Conservation (phyloP, 2,888 invertebrate species). For the Blastobasis lacticolella region DNA sequence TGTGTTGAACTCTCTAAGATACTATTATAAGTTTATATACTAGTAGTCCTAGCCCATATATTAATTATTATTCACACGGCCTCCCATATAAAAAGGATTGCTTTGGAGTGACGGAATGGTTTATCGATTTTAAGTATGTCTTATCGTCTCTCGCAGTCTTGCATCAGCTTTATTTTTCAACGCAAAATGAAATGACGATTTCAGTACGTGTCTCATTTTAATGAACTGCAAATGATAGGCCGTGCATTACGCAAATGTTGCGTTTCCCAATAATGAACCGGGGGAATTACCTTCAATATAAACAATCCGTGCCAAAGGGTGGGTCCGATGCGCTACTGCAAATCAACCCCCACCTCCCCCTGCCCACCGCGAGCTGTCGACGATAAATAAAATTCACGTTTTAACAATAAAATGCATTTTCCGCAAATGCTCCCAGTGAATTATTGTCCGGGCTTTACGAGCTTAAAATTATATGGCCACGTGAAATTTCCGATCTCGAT, state of each 20-base stretch:
- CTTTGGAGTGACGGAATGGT: too few species aligned
- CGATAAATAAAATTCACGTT: conserved; percentile 75
- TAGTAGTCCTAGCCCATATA: too few species aligned
- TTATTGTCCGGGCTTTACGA: conserved; percentile 71
- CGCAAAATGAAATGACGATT: too few species aligned
- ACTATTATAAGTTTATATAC: too few species aligned
- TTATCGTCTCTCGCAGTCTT: too few species aligned
- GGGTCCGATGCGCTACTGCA: conserved; percentile 69
- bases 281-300: conserved; percentile 71
- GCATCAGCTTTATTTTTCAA: too few species aligned
- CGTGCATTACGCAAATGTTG: conserved; percentile 65
- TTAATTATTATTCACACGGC: too few species aligned
- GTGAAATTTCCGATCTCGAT: conserved; percentile 73
- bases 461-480: conserved; percentile 73
- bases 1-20: too few species aligned
- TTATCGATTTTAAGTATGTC: too few species aligned
- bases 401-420: conserved; percentile 76
- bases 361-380: conserved; percentile 57
- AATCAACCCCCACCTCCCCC: conserved; percentile 47
- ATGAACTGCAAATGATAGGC: conserved; percentile 66
- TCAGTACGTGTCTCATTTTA: conserved; percentile 24
- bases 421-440: conserved; percentile 72
- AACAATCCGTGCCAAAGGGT: conserved; percentile 71
- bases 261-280: conserved; percentile 71
- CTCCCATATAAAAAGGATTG: too few species aligned